Conservation (phyloP, 2,113 vertebrate species). For the Pelobates fuscus region DNA sequence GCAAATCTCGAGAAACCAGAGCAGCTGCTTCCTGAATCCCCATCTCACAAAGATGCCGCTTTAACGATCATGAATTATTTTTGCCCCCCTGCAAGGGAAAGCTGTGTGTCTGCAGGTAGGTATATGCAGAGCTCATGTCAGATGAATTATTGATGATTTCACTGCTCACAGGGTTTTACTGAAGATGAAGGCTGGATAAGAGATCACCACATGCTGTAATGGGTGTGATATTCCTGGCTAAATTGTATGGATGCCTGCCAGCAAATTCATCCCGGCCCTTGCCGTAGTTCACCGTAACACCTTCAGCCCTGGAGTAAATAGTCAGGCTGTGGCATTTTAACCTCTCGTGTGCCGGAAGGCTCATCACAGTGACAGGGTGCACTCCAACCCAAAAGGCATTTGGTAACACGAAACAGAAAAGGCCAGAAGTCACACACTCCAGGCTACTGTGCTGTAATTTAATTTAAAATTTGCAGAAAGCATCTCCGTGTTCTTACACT, state of each 20-base stretch:
- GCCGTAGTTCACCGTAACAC: constrained; percentile 11
- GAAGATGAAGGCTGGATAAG: neutral
- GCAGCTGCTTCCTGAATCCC: neutral
- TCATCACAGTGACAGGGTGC: neutral
- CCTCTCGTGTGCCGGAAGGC: neutral
- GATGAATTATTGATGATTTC: constrained; percentile 38
- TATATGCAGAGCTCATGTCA: constrained; percentile 21
- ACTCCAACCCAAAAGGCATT: too few relatives aligned
- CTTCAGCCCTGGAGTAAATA: neutral
- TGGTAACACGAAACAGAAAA: too few relatives aligned
- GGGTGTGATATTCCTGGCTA: constrained; percentile 34
- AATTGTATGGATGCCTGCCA: constrained; percentile 28
- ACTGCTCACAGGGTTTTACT: neutral
- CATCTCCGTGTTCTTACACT: neutral
- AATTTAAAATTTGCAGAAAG: neutral
- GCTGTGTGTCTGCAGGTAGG: constrained; percentile 28
- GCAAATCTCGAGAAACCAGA: constrained; percentile 2
- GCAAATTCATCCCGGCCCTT: neutral
- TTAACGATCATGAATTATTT: constrained; percentile 3
- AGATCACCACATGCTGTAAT: constrained; percentile 20
- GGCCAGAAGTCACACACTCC: too few relatives aligned
- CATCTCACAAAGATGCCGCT: neutral
- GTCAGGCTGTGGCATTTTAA: neutral
- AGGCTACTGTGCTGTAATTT: neutral
- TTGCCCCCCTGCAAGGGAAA: constrained; percentile 15